phyloP scores from a whole-genome alignment of 1,140 invertebrate species.

The Cotesia chilonis region DNA sequence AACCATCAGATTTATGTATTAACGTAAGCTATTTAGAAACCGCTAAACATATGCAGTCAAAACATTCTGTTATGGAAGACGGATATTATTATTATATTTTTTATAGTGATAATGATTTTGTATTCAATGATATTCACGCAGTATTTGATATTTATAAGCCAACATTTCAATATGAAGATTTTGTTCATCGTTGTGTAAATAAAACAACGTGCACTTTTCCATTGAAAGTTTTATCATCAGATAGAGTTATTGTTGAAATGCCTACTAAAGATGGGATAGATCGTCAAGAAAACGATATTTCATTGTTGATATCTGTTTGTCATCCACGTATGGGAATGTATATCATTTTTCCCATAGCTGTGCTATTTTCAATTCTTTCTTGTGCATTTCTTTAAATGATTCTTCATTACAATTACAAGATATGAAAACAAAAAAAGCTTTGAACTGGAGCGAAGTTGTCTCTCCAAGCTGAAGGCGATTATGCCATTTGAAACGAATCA shows the following conservation, averaged over 20 bases:
- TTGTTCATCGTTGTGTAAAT: constrained; percentile 77
- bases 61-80: constrained; percentile 75
- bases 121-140: constrained; percentile 80
- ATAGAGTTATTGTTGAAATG: constrained; percentile 82
- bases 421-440: too few species aligned
- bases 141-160: constrained; percentile 86
- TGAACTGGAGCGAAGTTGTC: too few species aligned
- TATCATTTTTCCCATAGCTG: constrained; percentile 78
- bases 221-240: constrained; percentile 74
- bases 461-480: too few species aligned
- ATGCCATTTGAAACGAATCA: too few species aligned
- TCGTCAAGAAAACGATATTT: constrained; percentile 73
- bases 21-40: constrained; percentile 74
- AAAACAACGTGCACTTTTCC: constrained; percentile 78
- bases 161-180: constrained; percentile 79
- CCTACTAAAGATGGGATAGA: constrained; percentile 81
- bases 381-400: constrained; percentile 73
- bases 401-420: background rate
- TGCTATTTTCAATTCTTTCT: constrained; percentile 76
- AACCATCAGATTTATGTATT: constrained; percentile 72
- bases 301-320: constrained; percentile 76
- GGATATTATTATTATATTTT: constrained; percentile 90
- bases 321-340: constrained; percentile 80
- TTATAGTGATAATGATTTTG: constrained; percentile 83
- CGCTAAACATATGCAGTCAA: constrained; percentile 70